A percentile compares a stretch with the other conserved stretches of the same genome.
These are phyloP conservation scores for Lasioglossum morio DNA, from an alignment of 2,888 invertebrate genomes.

Conservation along the genomic window DNA sequence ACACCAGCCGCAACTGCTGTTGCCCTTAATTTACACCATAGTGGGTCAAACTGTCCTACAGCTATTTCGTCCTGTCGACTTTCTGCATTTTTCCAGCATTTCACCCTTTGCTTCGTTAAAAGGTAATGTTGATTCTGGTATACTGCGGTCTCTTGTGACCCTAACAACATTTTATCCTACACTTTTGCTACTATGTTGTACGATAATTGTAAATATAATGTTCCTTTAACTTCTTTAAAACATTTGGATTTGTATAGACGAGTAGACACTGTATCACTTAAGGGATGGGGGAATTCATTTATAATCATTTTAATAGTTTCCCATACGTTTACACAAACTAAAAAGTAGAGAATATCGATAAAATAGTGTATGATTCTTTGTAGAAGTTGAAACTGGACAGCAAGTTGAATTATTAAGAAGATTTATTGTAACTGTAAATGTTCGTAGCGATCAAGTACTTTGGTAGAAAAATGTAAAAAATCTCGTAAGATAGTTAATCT, in stretches of 20 bases:
- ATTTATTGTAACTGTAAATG: neutral
- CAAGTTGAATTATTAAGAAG: neutral
- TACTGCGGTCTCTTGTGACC: too few relatives aligned
- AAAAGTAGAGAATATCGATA: neutral
- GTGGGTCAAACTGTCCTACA: neutral
- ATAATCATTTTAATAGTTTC: neutral
- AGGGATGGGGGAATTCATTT: neutral
- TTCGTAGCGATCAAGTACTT: neutral
- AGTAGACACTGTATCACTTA: too few relatives aligned
- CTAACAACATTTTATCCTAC: neutral
- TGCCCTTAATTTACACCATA: slow-evolving; percentile 59
- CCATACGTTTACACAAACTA: neutral
- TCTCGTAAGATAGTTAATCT: neutral
- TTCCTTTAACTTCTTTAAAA: too few relatives aligned
- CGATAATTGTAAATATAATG: neutral
- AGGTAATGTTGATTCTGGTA: neutral
- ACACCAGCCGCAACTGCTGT: slow-evolving; percentile 58
- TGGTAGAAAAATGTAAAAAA: neutral
- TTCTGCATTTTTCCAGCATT: neutral
- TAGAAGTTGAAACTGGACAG: neutral
- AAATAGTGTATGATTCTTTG: neutral
- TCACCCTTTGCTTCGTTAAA: neutral
- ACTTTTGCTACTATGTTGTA: neutral
- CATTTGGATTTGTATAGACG: too few relatives aligned
- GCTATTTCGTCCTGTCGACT: neutral